Percentiles rank a stretch among this genome's conserved stretches.
Evolutionary conservation across 1,140 invertebrate species (phyloP).

Genomic region (Pygmarrhopalites habei): DNA sequence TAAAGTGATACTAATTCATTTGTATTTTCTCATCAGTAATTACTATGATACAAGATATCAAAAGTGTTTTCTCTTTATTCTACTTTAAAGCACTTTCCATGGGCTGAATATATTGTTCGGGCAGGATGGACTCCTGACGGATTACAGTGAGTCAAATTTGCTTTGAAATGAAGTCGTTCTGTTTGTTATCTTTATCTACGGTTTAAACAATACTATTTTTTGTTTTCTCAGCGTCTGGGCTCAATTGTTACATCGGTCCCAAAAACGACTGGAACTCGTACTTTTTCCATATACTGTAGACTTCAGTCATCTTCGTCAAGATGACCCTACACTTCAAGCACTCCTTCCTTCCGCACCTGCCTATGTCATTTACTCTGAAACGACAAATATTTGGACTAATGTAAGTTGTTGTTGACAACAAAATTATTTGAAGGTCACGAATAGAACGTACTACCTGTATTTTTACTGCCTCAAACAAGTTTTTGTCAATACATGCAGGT

Average conservation of each 20-base stretch:
- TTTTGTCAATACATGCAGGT: constrained; percentile 51
- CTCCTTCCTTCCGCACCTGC: constrained; percentile 17
- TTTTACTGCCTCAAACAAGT: no score
- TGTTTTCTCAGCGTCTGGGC: constrained; percentile 71
- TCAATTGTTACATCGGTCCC: constrained; percentile 74
- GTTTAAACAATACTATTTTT: constrained; percentile 21
- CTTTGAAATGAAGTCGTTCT: not conserved
- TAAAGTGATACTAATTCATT: no score
- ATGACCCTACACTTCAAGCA: not conserved
- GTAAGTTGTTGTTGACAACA: constrained; percentile 22
- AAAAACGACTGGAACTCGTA: constrained; percentile 64
- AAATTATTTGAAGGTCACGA: constrained; percentile 1
- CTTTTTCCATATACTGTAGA: constrained; percentile 43
- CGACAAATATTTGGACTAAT: constrained; percentile 34
- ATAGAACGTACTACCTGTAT: constrained; percentile 19
- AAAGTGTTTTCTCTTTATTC: no score
- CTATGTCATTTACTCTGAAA: constrained; percentile 30
- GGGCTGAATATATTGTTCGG: constrained; percentile 88
- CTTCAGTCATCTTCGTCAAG: not conserved
- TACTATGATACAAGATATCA: no score
- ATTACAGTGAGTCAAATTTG: constrained; percentile 59
- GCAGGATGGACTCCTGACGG: constrained; percentile 88
- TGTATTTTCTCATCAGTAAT: no score
- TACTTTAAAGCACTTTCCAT: constrained; percentile 79
- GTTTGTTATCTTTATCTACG: constrained; percentile 3